Base-by-base conservation (phyloP, 2,797 vertebrate genomes). In the Hyperoplus lanceolatus region DNA sequence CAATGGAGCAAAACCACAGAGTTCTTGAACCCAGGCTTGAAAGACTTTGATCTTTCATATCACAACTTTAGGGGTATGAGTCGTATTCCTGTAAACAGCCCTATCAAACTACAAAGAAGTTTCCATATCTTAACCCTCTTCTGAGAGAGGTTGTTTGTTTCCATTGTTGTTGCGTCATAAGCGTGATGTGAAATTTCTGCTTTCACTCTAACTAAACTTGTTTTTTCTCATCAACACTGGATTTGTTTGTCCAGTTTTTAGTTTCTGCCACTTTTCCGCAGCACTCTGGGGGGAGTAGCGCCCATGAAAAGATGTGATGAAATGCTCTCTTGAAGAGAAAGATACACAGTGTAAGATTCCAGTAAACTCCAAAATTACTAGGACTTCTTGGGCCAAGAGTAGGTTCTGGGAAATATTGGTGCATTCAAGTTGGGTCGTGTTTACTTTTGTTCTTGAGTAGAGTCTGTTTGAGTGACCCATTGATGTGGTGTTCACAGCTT, bases 401-500 rank as follows among this genome's bases (percentile, higher is more conserved):
- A 8, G 3, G 45, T 58, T 72, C 67, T 69, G 61, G 59, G 61
- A 82, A 58, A 14, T 10, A 55, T 41, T 36, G 38, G 5, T 67
- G 45, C n/a, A 12, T 62, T 76, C 51, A 54, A 49, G 18, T 63
- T 68, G 36, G 45, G 11, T 70, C 1, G n/a, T 62, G 61, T 64
- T 70, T 16, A 11, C 12, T 29, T 55, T 39, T 39, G 14, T 63
- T 70, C 39, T 63, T 13, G 21, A 61, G 16, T 56, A 12, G 12
- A 6, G 55, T 38, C 16, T 0, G 8, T 75, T 50, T 46, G 29
- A 70, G 53, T 49, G 54, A 64, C 43, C 29, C 48, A 58, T 11
- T 53, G 54, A 70, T 73, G 57, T 56, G 70, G 70, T 70, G 41
- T 49, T 60, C 41, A 67, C 39, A 36, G 18, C 48, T 74, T 66